Percentiles rank a stretch among this genome's conserved stretches.
phyloP scores from a whole-genome alignment of 2,113 vertebrate genomes.

The Brachyistius frenatus region DNA sequence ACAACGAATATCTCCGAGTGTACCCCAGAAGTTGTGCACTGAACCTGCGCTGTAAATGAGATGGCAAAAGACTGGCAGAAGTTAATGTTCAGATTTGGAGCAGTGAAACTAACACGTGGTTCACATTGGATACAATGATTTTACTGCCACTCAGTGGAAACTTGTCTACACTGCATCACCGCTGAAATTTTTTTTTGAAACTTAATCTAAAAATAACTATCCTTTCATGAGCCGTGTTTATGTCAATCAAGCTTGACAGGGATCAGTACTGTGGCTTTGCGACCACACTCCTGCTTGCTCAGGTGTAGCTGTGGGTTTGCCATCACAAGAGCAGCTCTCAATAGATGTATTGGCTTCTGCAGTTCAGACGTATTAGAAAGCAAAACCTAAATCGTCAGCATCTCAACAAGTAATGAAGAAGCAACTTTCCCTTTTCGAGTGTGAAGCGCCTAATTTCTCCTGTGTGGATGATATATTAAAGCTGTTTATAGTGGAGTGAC shows the following conservation, averaged over 20 bases:
- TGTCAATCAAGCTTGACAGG: too few relatives aligned
- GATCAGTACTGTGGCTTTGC: too few relatives aligned
- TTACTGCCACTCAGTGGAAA: constrained; percentile 74
- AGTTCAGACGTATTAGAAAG: constrained; percentile 6
- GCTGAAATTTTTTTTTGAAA: neutral
- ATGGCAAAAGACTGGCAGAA: constrained; percentile 7
- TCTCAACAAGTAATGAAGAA: neutral
- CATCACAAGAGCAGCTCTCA: too few relatives aligned
- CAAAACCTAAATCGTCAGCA: neutral
- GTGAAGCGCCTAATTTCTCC: too few relatives aligned
- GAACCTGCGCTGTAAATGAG: neutral
- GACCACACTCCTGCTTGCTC: too few relatives aligned
- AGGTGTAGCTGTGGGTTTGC: too few relatives aligned
- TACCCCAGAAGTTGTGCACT: too few relatives aligned
- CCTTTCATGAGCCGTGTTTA: too few relatives aligned
- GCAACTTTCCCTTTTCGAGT: neutral
- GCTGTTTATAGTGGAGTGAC: too few relatives aligned
- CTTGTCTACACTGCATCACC: constrained; percentile 38
- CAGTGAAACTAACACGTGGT: neutral
- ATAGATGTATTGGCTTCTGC: neutral
- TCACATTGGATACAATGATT: constrained; percentile 19
- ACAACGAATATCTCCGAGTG: constrained; percentile 4
- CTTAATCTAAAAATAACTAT: neutral
- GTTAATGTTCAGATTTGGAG: neutral
- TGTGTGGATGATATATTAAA: too few relatives aligned